These are phyloP conservation scores for Augochlora pura DNA, from an alignment of 1,140 invertebrate genomes.

Conservation along the genomic window DNA sequence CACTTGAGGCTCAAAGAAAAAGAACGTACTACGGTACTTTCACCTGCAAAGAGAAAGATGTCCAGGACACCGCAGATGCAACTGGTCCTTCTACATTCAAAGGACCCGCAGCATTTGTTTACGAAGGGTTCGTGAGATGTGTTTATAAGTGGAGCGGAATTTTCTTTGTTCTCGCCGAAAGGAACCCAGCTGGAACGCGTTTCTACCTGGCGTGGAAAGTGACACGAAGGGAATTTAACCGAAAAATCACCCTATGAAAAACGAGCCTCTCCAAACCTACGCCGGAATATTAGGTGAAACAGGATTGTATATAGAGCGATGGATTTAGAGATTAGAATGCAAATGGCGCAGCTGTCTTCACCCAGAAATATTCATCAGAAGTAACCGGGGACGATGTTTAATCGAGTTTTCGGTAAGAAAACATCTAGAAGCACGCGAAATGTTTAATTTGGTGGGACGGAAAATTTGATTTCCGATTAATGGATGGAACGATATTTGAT, in stretches of 20 bases:
- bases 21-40: background rate
- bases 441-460: no score
- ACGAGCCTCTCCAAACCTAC: constrained; percentile 54
- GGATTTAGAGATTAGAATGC: constrained; percentile 35
- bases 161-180: constrained; percentile 68
- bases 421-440: no score
- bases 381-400: no score
- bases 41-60: background rate
- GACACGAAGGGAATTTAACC: constrained; percentile 66
- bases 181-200: constrained; percentile 50
- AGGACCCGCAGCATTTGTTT: constrained; percentile 63
- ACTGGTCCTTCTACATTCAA: constrained; percentile 40
- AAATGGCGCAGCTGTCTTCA: constrained; percentile 34
- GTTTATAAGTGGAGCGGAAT: constrained; percentile 70
- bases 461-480: no score
- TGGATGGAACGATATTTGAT: no score
- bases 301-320: constrained; percentile 40
- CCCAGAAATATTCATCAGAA: constrained; percentile 4
- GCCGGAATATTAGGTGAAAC: constrained; percentile 7
- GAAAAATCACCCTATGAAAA: constrained; percentile 64
- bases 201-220: constrained; percentile 52
- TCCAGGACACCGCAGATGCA: constrained; percentile 55
- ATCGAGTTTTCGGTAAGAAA: no score
- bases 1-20: no score
- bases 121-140: constrained; percentile 67